Evolutionary conservation across 2,113 vertebrate species (phyloP), one percentile per base, ranked within the genome.

Genomic region (Falcunculus frontatus): DNA sequence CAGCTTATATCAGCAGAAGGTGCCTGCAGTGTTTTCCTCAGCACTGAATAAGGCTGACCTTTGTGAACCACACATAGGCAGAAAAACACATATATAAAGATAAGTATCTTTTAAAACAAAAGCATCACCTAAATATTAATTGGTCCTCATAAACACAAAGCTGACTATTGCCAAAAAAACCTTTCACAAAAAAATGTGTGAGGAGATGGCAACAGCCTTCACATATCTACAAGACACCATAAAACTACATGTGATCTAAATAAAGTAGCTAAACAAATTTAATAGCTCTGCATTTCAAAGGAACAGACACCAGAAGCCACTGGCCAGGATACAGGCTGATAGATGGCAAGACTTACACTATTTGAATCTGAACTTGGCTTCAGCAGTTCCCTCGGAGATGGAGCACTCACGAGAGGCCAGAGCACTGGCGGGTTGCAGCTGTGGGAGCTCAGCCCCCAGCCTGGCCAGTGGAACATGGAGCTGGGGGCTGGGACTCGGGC

Each of bases 401-500:
- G 29, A 87, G 60, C 4, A 1, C 47, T 52, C 42, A 30, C 39
- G 32, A 0, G 15, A 41, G 32, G 46, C 35, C 3, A 0, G 72
- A 82, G 72, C 88, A 7, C 37, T 0, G 69, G 5, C 0, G 1
- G 41, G 50, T 1, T 29, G 65, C 47, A 69, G 92, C 55, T 10
- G 35, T 1, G 17, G 46, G 44, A 90, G 49, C 52, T 39, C 13
- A 90, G 70, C 79, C 59, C 72, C 55, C 62, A 39, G 49, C 62
- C 62, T 16, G 26, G 65, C 26, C 74, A 15, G 37, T 0, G 6
- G 65, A 6, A 10, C 0, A 0, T 2, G 3, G 64, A 23, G 64
- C 74, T 5, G 37, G 37, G 70, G 25, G 39, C 56, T 39, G 13
- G 44, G 42, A 46, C 57, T 19, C 0, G 0, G 74, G 79, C 64